Evolutionary conservation across 2,888 invertebrate species (phyloP).

Genomic region (Eulithis prunata): DNA sequence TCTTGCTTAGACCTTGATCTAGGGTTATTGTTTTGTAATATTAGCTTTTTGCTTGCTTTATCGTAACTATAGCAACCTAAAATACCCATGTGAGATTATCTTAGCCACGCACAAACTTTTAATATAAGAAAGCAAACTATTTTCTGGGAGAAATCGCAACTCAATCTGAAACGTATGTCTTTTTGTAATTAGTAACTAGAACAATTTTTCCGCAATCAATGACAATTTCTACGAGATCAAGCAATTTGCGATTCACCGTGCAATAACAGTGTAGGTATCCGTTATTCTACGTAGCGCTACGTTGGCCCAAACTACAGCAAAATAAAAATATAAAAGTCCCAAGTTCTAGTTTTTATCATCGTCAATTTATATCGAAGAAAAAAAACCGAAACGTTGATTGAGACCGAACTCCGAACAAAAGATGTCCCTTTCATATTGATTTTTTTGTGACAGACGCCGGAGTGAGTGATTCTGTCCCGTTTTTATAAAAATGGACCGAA

Average conservation of each 20-base stretch:
- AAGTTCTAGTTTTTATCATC: slow-evolving; percentile 1
- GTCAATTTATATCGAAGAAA: not conserved
- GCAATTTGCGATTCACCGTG: slow-evolving; percentile 30
- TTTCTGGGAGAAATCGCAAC: slow-evolving; percentile 29
- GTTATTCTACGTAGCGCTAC: slow-evolving; percentile 33
- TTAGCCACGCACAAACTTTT: too few species aligned
- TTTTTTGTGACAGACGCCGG: not conserved
- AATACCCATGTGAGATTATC: too few species aligned
- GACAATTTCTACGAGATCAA: slow-evolving; percentile 34
- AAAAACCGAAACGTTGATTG: not conserved
- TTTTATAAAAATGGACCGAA: too few species aligned
- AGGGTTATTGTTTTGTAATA: slow-evolving; percentile 14
- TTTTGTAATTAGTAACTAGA: slow-evolving; percentile 39
- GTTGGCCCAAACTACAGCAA: slow-evolving; percentile 8
- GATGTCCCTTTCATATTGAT: not conserved
- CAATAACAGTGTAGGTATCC: slow-evolving; percentile 20
- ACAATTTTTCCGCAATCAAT: slow-evolving; percentile 41
- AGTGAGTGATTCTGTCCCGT: too few species aligned
- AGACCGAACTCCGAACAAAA: too few species aligned
- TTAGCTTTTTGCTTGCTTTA: not conserved
- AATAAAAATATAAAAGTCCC: not conserved
- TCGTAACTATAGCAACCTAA: not conserved
- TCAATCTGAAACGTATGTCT: slow-evolving; percentile 33
- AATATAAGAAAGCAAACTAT: not conserved
- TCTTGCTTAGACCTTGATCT: slow-evolving; percentile 14